A percentile compares a stretch with the other conserved stretches of the same genome.
These are phyloP conservation scores for Gandaritis pyraliata DNA, from an alignment of 2,888 invertebrate species.

Conservation along the genomic window DNA sequence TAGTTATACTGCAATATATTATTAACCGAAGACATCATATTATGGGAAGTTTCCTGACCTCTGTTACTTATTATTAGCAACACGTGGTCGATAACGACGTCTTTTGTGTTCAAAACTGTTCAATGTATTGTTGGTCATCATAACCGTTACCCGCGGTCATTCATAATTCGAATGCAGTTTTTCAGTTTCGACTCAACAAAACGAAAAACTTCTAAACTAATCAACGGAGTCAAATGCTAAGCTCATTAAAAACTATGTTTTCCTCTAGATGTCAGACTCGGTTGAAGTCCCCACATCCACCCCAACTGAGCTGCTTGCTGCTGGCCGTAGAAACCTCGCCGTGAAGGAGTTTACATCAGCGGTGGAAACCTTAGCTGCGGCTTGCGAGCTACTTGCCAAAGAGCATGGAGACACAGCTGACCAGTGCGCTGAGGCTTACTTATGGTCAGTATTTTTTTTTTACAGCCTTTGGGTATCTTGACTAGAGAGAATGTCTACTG, in stretches of 20 bases:
- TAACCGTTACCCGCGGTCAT: not conserved
- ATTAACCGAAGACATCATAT: too few relatives aligned
- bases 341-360: constrained; percentile 90
- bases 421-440: constrained; percentile 95
- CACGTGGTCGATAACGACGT: not conserved
- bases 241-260: not conserved
- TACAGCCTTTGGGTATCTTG: too few relatives aligned
- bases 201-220: too few relatives aligned
- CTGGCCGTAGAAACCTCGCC: constrained; percentile 91
- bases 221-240: too few relatives aligned
- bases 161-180: not conserved
- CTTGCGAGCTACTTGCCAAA: constrained; percentile 88
- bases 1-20: not conserved
- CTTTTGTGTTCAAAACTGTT: not conserved
- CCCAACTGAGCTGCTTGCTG: constrained; percentile 85
- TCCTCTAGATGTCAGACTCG: constrained; percentile 82
- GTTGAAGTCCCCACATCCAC: constrained; percentile 75
- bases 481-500: too few relatives aligned
- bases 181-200: not conserved
- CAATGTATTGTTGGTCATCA: not conserved
- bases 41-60: too few relatives aligned
- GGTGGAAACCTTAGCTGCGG: constrained; percentile 88
- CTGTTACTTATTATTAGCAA: too few relatives aligned
- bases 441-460: constrained; percentile 85
- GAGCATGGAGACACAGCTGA: constrained; percentile 93